phyloP scores from a whole-genome alignment of 2,888 invertebrate species.

The Adineta ricciae region DNA sequence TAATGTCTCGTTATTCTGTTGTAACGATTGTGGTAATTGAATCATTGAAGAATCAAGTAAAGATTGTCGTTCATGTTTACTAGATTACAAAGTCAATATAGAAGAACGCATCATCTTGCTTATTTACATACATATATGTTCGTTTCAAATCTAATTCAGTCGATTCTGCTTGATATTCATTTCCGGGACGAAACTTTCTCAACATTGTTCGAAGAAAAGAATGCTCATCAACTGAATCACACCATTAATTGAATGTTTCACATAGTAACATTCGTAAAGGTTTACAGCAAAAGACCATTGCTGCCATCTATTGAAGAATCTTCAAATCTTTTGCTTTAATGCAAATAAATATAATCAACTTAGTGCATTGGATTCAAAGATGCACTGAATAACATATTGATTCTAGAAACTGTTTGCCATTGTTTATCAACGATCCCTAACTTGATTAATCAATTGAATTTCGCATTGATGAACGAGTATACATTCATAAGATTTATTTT shows the following conservation, averaged over 20 bases:
- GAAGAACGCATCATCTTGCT: too few relatives aligned
- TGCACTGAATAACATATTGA: too few relatives aligned
- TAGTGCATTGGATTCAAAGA: too few relatives aligned
- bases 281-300: neutral
- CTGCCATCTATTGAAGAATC: neutral
- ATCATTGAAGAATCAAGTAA: neutral
- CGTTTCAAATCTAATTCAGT: neutral
- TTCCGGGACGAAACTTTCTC: neutral
- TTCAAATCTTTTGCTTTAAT: too few relatives aligned
- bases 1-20: neutral
- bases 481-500: too few relatives aligned
- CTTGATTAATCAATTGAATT: too few relatives aligned
- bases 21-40: constrained; percentile 1
- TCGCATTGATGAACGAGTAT: too few relatives aligned
- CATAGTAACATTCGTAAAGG: neutral
- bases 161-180: neutral
- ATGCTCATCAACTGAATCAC: neutral
- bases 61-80: neutral
- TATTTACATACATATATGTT: neutral
- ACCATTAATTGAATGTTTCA: neutral
- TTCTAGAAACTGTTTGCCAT: too few relatives aligned
- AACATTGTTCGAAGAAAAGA: neutral
- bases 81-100: neutral
- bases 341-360: too few relatives aligned
- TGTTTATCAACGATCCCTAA: too few relatives aligned